A percentile compares a stretch with the other conserved stretches of the same genome.
phyloP scores from a whole-genome alignment of 2,888 invertebrate genomes.

The Perdita meconis region DNA sequence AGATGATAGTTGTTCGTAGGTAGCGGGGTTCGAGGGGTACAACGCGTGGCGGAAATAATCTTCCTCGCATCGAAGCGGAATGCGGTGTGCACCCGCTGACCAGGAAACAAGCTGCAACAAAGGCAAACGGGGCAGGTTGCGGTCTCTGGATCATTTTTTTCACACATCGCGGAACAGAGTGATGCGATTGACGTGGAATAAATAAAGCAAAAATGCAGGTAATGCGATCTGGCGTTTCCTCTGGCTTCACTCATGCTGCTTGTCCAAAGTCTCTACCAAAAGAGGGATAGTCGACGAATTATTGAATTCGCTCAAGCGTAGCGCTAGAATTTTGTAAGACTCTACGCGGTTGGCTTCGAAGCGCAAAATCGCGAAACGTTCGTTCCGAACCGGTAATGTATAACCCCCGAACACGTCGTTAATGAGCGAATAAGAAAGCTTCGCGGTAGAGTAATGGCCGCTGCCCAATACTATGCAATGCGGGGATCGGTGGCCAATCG shows the following conservation, averaged over 20 bases:
- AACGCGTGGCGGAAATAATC: conserved; percentile 4
- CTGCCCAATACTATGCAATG: neutral
- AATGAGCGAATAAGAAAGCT: conserved; percentile 25
- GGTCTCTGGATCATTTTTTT: conserved; percentile 31
- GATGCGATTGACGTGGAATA: conserved; percentile 8
- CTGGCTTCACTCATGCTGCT: neutral
- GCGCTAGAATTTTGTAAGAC: no score
- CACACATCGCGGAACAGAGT: conserved; percentile 16
- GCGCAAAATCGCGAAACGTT: neutral
- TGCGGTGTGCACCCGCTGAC: conserved; percentile 31
- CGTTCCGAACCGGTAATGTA: conserved; percentile 9
- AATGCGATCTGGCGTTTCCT: conserved; percentile 5
- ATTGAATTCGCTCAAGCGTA: no score
- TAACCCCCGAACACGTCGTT: conserved; percentile 36
- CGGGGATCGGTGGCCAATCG: neutral
- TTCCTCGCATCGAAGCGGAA: conserved; percentile 4
- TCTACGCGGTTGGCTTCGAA: neutral
- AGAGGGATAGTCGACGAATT: neutral
- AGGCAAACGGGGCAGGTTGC: conserved; percentile 30
- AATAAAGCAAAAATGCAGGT: conserved; percentile 5
- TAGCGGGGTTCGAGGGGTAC: neutral
- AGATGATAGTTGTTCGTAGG: neutral
- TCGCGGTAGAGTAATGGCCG: conserved; percentile 31
- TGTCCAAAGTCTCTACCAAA: no score
- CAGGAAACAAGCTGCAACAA: conserved; percentile 55